These are phyloP conservation scores for Coregonus suidteri DNA, from an alignment of 2,797 vertebrate species.

Conservation along the genomic window DNA sequence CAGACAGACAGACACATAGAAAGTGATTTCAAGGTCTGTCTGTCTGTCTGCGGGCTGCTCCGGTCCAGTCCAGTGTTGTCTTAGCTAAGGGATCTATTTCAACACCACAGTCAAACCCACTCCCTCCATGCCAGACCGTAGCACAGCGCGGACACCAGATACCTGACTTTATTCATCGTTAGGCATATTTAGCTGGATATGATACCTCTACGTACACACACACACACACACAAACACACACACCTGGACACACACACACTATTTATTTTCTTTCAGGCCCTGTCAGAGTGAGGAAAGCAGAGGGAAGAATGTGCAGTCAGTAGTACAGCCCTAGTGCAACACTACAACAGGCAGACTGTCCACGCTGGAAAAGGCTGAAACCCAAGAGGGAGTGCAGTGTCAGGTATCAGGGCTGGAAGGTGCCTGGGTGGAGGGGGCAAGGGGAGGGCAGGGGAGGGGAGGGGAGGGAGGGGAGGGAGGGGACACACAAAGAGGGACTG, in stretches of 20 bases:
- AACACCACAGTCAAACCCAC: conserved; percentile 66
- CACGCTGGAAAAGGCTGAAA: conserved; percentile 91
- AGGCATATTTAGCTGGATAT: conserved; percentile 77
- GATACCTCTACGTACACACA: conserved; percentile 55
- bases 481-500: conserved; percentile 69
- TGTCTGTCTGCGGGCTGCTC: conserved; percentile 29
- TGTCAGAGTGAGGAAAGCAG: conserved; percentile 71
- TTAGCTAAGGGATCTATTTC: conserved; percentile 75
- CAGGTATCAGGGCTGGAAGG: conserved; percentile 96
- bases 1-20: too few species aligned
- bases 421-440: conserved; percentile 89
- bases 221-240: conserved; percentile 33
- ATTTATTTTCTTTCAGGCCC: conserved; percentile 72
- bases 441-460: conserved; percentile 56
- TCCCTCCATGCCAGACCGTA: conserved; percentile 68
- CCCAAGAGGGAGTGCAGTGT: conserved; percentile 86
- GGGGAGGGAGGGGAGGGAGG: conserved; percentile 34
- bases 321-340: conserved; percentile 72
- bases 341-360: conserved; percentile 70
- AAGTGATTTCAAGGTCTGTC: conserved; percentile 38
- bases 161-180: conserved; percentile 77
- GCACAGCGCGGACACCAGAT: conserved; percentile 68
- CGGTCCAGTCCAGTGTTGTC: conserved; percentile 65
- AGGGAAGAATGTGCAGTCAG: conserved; percentile 74
- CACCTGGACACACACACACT: conserved; percentile 65